phyloP scores from a whole-genome alignment of 2,888 invertebrate genomes.

The Dilophus febrilis region DNA sequence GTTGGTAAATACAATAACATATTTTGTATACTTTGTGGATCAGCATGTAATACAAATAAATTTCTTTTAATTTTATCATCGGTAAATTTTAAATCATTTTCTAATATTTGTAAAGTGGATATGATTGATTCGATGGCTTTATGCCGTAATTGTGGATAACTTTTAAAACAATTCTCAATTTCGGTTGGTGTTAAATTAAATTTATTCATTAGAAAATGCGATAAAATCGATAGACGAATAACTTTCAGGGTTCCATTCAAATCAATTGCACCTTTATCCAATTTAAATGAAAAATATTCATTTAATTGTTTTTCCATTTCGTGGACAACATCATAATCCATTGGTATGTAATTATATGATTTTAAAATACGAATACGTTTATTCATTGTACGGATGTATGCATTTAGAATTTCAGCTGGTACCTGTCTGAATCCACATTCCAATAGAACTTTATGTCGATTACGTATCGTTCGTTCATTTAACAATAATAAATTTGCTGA shows the following conservation, averaged over 20 bases:
- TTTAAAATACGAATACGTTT: slow-evolving; percentile 28
- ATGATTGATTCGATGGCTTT: slow-evolving; percentile 35
- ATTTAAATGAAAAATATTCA: background rate
- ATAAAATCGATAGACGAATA: slow-evolving; percentile 20
- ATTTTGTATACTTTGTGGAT: slow-evolving; percentile 38
- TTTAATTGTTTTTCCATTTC: slow-evolving; percentile 3
- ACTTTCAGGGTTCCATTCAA: slow-evolving; percentile 18
- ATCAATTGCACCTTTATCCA: background rate
- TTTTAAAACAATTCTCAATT: slow-evolving; percentile 23
- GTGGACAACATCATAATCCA: slow-evolving; percentile 22
- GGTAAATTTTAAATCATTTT: slow-evolving; percentile 37
- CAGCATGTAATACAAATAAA: slow-evolving; percentile 39
- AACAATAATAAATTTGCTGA: slow-evolving; percentile 39
- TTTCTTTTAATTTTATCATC: slow-evolving; percentile 36
- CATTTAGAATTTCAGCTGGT: slow-evolving; percentile 25
- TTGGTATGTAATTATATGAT: slow-evolving; percentile 23
- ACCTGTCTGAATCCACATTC: slow-evolving; percentile 40
- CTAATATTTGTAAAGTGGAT: slow-evolving; percentile 35
- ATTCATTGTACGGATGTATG: slow-evolving; percentile 23
- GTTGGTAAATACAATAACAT: slow-evolving; percentile 36
- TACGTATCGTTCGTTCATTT: slow-evolving; percentile 37
- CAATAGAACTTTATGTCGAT: slow-evolving; percentile 40
- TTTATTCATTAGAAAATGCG: slow-evolving; percentile 26
- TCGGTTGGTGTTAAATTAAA: slow-evolving; percentile 26
- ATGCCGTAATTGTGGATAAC: slow-evolving; percentile 23